Evolutionary conservation across 2,888 invertebrate genomes (phyloP), one percentile per base, ranked within the genome.

Genomic region (Congeria kusceri): DNA sequence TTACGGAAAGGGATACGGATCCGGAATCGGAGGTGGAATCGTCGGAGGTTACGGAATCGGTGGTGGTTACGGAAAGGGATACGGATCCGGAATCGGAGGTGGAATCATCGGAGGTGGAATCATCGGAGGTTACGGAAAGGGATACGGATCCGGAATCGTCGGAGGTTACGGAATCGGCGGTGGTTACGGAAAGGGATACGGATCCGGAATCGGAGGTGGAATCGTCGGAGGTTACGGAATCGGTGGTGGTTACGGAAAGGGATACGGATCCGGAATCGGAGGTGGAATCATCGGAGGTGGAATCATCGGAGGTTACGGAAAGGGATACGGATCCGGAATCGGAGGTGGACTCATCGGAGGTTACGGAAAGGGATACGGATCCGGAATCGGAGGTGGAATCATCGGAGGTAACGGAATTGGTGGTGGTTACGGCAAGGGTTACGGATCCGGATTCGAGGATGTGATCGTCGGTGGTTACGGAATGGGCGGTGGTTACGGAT

Each of bases 171-270:
- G 58, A 23, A 29, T 27, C 27, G 58, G 58, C 13, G 58, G 58
- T 28, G 20, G n/a, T 28, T 27, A n/a, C 28, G 58, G 58, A 27
- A 58, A 58, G 58, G 28, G 46, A n/a, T 4, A 53, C 53, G 53
- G 53, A 53, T 53, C 53, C 3, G 53, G 53, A 23, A 23, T 53
- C 53, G 53, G 53, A 53, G 53, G 53, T 53, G 20, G 25, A 20
- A 9, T 25, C 49, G 18, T 9, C 13, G 46, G 28, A 23, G 47
- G 47, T 27, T 46, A 9, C 44, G 25, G 49, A 23, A 56, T 56
- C 56, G 27, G 56, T 11, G 56, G 56, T 25, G 56, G 56, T 39
- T 39, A 39, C 39, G 39, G 39, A 39, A 39, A 39, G 9, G 39
- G 39, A 1, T 39, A 39, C 39, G 39, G 39, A 39, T 39, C 39